phyloP scores from a whole-genome alignment of 2,797 vertebrate species.

The Caiman crocodilus region DNA sequence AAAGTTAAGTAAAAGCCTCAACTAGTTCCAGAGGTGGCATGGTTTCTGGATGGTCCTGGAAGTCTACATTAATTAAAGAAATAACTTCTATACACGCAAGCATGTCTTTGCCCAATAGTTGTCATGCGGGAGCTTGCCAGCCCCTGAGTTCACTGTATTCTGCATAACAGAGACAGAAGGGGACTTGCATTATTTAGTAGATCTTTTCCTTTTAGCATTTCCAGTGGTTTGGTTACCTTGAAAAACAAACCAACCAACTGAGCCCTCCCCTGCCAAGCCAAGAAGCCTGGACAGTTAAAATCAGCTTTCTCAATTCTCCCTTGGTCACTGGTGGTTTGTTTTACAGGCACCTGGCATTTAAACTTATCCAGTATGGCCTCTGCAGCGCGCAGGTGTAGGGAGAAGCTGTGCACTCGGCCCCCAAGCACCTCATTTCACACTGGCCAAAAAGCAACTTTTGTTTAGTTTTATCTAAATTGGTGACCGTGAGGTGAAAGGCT shows the following conservation, averaged over 20 bases:
- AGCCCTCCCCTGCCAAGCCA: too few species aligned
- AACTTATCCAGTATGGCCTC: background rate
- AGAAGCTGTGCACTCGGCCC: background rate
- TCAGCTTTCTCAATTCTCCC: background rate
- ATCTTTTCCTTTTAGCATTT: background rate
- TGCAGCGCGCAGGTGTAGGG: background rate
- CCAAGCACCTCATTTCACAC: background rate
- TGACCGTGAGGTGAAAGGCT: background rate
- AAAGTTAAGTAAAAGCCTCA: rapidly evolving
- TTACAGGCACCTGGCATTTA: rapidly evolving
- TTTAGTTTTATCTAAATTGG: background rate
- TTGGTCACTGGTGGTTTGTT: background rate
- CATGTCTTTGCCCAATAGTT: background rate
- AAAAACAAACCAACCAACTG: background rate
- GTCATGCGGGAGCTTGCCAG: background rate
- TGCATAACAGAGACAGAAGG: background rate
- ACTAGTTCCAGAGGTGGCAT: background rate
- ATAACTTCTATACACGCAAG: background rate
- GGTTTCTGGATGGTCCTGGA: background rate
- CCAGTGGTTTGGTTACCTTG: rapidly evolving
- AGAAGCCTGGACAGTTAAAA: too few species aligned
- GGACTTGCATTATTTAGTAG: background rate
- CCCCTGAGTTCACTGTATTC: background rate
- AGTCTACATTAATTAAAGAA: background rate
- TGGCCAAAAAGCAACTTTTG: background rate